A percentile compares a stretch with the other conserved stretches of the same genome.
These are phyloP conservation scores for Heterochromis multidens DNA, from an alignment of 2,113 vertebrate species.

Conservation along the genomic window DNA sequence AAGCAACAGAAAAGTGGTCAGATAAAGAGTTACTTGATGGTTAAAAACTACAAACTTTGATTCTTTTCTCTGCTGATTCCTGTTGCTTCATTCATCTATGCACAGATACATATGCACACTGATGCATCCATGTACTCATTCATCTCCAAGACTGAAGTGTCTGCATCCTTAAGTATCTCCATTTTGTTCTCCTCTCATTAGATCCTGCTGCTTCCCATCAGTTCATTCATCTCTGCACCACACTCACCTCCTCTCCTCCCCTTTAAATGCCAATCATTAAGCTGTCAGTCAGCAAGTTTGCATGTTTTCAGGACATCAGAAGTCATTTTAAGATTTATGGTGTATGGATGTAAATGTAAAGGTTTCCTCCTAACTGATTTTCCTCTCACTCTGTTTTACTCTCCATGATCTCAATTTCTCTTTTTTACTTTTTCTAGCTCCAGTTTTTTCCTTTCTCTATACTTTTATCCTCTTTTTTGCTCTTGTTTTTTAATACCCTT, in stretches of 20 bases:
- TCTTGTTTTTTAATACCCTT: neutral
- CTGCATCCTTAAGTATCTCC: conserved; percentile 25
- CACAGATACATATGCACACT: conserved; percentile 19
- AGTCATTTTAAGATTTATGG: conserved; percentile 39
- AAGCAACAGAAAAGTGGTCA: neutral
- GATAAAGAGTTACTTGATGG: neutral
- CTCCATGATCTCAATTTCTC: neutral
- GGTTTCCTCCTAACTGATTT: conserved; percentile 19
- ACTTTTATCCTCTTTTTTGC: neutral
- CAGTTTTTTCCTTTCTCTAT: neutral
- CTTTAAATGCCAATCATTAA: conserved; percentile 63
- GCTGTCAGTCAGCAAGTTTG: conserved; percentile 56
- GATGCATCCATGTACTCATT: conserved; percentile 22
- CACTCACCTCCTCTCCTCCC: conserved; percentile 4
- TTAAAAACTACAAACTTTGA: neutral
- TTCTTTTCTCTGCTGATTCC: neutral
- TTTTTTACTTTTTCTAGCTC: neutral
- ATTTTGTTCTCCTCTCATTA: conserved; percentile 50
- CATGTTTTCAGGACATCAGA: conserved; percentile 27
- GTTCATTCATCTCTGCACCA: conserved; percentile 28
- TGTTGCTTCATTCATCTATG: conserved; percentile 17
- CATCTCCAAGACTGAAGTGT: conserved; percentile 29
- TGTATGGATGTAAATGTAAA: conserved; percentile 28
- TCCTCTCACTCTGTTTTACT: neutral
- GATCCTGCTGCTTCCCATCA: conserved; percentile 34